Percentiles rank a stretch among this genome's conserved stretches.
phyloP scores from a whole-genome alignment of 2,113 vertebrate species.

The Thryonomys swinderianus region DNA sequence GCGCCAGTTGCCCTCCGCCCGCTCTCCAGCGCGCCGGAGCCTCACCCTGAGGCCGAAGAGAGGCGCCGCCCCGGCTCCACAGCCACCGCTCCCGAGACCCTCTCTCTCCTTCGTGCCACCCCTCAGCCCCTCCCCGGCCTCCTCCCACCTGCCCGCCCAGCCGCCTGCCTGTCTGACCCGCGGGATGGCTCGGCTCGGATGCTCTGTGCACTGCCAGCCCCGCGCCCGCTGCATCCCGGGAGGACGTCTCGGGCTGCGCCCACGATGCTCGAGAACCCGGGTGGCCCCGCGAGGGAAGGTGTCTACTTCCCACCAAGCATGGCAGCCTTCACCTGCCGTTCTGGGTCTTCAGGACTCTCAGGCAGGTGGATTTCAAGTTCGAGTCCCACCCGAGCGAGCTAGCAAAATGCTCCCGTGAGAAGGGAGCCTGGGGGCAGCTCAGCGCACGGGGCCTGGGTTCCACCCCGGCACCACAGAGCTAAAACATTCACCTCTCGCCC shows the following conservation, averaged over 20 bases:
- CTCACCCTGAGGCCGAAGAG: background rate
- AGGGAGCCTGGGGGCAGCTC: background rate
- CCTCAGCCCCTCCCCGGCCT: background rate
- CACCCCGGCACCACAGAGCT: background rate
- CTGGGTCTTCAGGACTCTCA: background rate
- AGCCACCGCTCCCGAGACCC: no score
- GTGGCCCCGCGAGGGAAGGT: background rate
- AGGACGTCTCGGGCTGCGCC: background rate
- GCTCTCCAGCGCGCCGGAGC: no score
- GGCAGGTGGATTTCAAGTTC: background rate
- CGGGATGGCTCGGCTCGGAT: no score
- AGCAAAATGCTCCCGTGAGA: background rate
- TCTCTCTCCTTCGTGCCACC: background rate
- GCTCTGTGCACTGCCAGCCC: no score
- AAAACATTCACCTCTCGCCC: background rate
- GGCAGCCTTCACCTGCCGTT: background rate
- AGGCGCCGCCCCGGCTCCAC: background rate
- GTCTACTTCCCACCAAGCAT: background rate
- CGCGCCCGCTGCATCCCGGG: no score
- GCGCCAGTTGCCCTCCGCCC: no score
- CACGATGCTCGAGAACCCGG: background rate
- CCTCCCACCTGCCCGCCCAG: rapidly evolving
- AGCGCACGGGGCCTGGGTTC: background rate
- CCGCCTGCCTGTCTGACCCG: background rate
- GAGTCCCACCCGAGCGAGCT: background rate